These are phyloP conservation scores for Lithophane ornitopus DNA, from an alignment of 2,888 invertebrate species.

Conservation along the genomic window DNA sequence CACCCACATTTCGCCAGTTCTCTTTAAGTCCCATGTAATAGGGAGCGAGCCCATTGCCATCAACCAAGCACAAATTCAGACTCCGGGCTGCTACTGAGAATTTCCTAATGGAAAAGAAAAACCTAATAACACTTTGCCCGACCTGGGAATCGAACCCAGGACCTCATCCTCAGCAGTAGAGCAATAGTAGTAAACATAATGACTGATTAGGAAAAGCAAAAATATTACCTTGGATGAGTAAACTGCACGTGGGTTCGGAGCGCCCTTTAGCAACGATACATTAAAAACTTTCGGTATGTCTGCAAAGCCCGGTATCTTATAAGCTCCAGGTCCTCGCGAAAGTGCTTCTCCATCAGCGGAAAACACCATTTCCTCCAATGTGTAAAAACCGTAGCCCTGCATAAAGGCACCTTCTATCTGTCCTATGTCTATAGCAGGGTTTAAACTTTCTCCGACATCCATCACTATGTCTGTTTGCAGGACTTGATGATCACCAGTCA, in stretches of 20 bases:
- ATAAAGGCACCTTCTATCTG: constrained; percentile 97
- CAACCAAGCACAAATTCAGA: no score
- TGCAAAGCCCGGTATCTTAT: constrained; percentile 96
- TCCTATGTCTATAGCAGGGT: constrained; percentile 97
- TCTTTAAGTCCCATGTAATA: no score
- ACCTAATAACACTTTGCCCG: no score
- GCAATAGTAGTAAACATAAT: not conserved
- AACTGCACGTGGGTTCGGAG: constrained; percentile 95
- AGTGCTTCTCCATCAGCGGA: constrained; percentile 93
- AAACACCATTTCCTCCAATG: constrained; percentile 95
- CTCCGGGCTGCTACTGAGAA: no score
- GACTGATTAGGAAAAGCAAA: not conserved
- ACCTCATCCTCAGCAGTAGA: no score
- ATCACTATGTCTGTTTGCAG: constrained; percentile 96
- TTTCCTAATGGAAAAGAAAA: no score
- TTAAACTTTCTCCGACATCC: constrained; percentile 97
- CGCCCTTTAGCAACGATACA: constrained; percentile 95
- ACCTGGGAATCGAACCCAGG: no score
- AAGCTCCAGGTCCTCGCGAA: constrained; percentile 95
- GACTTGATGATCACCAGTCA: constrained; percentile 96
- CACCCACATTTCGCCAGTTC: no score
- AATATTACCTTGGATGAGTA: constrained; percentile 95
- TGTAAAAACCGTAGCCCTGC: constrained; percentile 96
- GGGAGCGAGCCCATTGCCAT: no score
- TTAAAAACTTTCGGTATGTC: constrained; percentile 96